Percentiles rank a stretch among this genome's conserved stretches.
phyloP scores from a whole-genome alignment of 2,113 vertebrate genomes.

The Columbina picui region DNA sequence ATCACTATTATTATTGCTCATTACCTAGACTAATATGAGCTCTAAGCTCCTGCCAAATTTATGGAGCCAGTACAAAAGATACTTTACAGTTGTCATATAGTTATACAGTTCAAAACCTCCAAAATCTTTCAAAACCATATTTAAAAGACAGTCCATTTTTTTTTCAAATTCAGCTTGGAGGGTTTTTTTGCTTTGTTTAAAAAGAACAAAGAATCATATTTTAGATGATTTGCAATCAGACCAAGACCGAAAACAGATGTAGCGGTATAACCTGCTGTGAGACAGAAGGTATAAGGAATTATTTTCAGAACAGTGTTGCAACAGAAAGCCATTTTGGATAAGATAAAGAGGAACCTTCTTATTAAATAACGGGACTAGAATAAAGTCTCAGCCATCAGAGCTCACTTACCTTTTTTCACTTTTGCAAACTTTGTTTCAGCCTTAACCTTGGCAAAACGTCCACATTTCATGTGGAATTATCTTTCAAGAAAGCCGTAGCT shows the following conservation, averaged over 20 bases:
- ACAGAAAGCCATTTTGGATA: neutral
- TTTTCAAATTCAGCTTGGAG: neutral
- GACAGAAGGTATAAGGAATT: neutral
- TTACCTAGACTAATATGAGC: neutral
- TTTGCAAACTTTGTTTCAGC: neutral
- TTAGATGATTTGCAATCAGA: slow-evolving; percentile 6
- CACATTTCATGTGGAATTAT: neutral
- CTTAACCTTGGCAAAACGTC: neutral
- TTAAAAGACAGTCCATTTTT: neutral
- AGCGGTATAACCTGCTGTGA: neutral
- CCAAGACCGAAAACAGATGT: neutral
- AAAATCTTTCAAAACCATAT: neutral
- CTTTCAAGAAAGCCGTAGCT: neutral
- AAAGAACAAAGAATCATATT: slow-evolving; percentile 1
- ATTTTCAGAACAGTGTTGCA: neutral
- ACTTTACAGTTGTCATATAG: neutral
- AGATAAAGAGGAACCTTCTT: neutral
- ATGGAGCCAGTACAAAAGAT: neutral
- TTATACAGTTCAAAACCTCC: neutral
- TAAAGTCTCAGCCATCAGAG: neutral
- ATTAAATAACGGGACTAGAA: neutral
- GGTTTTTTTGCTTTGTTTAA: neutral
- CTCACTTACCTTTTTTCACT: neutral
- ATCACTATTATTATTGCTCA: neutral
- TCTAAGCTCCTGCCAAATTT: neutral